Conservation (phyloP, 1,140 invertebrate genomes). For the Drosophila kanapiae region DNA sequence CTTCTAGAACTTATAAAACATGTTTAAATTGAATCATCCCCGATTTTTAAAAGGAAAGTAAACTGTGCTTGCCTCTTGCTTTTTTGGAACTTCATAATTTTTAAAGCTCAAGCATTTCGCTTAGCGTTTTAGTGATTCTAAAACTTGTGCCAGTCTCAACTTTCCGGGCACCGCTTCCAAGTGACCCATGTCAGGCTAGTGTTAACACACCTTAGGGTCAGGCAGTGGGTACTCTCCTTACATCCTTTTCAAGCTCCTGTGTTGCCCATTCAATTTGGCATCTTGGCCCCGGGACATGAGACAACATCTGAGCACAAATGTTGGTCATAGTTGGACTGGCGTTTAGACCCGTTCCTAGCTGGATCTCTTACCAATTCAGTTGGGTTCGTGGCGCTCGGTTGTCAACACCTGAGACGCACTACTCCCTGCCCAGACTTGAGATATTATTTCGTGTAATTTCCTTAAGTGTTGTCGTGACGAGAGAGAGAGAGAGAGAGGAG, state of each 20-base stretch:
- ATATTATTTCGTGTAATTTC: slow-evolving; percentile 59
- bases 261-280: slow-evolving; percentile 66
- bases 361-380: slow-evolving; percentile 33
- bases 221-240: slow-evolving; percentile 4
- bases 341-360: background rate
- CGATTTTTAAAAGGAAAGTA: no score
- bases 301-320: slow-evolving; percentile 33
- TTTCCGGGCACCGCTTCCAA: background rate
- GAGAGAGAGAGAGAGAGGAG: background rate
- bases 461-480: slow-evolving; percentile 60
- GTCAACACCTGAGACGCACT: slow-evolving; percentile 68
- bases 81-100: no score
- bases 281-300: slow-evolving; percentile 49
- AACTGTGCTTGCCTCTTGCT: no score
- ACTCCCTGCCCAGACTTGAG: slow-evolving; percentile 7
- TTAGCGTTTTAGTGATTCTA: background rate
- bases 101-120: no score
- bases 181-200: slow-evolving; percentile 15
- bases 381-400: slow-evolving; percentile 32
- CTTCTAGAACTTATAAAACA: background rate
- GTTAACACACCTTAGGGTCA: slow-evolving; percentile 19
- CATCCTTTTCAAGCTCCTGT: slow-evolving; percentile 11
- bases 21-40: no score
- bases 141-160: no score
- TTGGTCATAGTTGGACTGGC: slow-evolving; percentile 20